Base-by-base conservation (phyloP, 2,797 vertebrate genomes). In the Bradypus variegatus region DNA sequence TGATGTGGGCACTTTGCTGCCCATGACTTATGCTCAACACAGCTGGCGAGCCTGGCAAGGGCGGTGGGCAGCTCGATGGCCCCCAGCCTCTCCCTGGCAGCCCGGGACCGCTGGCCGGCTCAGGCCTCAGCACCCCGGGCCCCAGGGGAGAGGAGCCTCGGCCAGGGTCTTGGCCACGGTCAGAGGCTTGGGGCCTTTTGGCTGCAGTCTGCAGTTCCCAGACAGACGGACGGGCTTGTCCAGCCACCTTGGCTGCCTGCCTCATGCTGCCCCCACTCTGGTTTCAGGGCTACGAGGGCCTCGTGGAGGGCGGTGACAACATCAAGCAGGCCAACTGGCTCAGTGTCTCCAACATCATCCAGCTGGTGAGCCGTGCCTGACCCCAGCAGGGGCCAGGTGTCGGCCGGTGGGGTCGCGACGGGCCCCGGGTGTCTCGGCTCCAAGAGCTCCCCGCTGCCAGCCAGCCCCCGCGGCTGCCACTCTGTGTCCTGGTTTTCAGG, bases 331-430 rank as follows among this genome's bases (percentile, higher is more conserved):
- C 99, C 64, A 97, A 98, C 95, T 99, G 99, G 99, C 98, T 99
- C 85, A 99, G 98, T 1, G 99, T 99, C 93, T 99, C 98, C 96
- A 98, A 99, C 97, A 99, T 99, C 97, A 99, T 99, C 96, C 99
- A 99, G 93, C 97, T 98, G 98, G 99, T 99, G 41, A 95, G 72
- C 36, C 6, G 58, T 7, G 3, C 58, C 58, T 21, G 55, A 8
- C 21, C 58, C 58, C 21, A 9, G 58, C 55, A 12, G 50, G 50
- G 58, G 19, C 21, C 58, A 6, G 58, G 75, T 33, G 18, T 0
- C 16, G 53, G 38, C 14, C 29, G 4, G 1, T 0, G 13, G 72
- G 53, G n/a, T 36, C 6, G 2, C 3, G 9, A 8, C 19, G 62
- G 84, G n/a, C n/a, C 38, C 13, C 3, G 45, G 33, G 5, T 2